Percentiles rank a stretch among this genome's conserved stretches.
These are phyloP conservation scores for Chironomus striatipennis DNA, from an alignment of 1,140 invertebrate species.

Conservation along the genomic window DNA sequence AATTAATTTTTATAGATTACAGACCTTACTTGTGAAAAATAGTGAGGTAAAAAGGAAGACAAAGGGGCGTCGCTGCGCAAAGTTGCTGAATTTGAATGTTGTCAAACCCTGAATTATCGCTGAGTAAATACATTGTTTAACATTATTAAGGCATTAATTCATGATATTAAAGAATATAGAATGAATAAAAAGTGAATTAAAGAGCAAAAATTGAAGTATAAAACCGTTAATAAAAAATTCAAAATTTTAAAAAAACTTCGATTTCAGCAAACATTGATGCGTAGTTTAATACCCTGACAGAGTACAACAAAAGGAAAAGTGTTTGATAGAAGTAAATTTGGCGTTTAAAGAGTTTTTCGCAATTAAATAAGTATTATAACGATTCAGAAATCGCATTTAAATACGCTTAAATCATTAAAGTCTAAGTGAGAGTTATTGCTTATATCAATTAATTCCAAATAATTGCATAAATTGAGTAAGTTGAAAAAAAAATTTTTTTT, in stretches of 20 bases:
- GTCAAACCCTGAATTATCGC: too few species aligned
- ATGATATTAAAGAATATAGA: background rate
- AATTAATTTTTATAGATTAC: background rate
- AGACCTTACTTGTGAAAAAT: background rate
- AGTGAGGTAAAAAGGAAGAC: constrained; percentile 10
- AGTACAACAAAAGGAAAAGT: background rate
- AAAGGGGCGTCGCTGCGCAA: too few species aligned
- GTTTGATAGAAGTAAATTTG: background rate
- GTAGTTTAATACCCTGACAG: background rate
- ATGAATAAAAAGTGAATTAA: background rate
- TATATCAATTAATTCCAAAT: constrained; percentile 9
- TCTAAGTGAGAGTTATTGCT: background rate
- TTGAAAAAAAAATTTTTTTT: background rate
- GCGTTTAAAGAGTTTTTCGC: background rate
- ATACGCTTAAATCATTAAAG: background rate
- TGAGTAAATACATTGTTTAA: too few species aligned
- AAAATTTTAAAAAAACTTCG: too few species aligned
- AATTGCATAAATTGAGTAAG: background rate
- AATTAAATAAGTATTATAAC: constrained; percentile 2
- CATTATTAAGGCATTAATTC: too few species aligned
- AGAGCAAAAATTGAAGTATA: too few species aligned
- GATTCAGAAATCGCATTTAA: background rate
- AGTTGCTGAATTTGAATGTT: too few species aligned
- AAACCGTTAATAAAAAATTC: too few species aligned
- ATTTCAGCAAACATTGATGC: background rate